These are phyloP conservation scores for Amblyornis subalaris DNA, from an alignment of 2,113 vertebrate species.

Conservation along the genomic window DNA sequence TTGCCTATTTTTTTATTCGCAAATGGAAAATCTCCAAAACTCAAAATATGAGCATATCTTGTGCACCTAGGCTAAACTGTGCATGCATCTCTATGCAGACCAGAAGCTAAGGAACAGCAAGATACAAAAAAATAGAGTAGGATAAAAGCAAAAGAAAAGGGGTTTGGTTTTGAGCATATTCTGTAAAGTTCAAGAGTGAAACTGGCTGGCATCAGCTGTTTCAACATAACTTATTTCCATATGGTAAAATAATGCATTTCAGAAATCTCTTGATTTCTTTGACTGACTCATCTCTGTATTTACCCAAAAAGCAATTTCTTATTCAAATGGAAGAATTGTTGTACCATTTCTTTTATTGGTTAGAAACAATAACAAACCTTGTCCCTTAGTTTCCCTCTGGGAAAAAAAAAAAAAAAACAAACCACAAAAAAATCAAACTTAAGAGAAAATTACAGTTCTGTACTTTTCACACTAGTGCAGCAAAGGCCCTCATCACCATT, in stretches of 20 bases:
- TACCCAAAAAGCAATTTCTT: background rate
- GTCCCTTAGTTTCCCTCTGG: background rate
- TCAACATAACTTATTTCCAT: background rate
- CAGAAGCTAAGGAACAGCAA: background rate
- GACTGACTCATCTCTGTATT: background rate
- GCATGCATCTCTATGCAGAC: background rate
- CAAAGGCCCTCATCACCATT: background rate
- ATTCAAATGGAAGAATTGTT: background rate
- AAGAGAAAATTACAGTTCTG: background rate
- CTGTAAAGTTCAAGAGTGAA: background rate
- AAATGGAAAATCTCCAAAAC: background rate
- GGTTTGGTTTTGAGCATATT: background rate
- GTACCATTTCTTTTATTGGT: background rate
- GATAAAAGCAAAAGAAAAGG: background rate
- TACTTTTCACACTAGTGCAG: background rate
- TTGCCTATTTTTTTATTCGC: background rate
- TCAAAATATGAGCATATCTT: background rate
- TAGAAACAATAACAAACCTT: background rate
- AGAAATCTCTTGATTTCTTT: background rate
- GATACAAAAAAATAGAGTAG: background rate
- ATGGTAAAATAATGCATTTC: background rate
- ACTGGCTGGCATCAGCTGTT: background rate
- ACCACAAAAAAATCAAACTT: background rate
- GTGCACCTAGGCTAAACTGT: background rate
- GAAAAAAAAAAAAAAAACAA: fast-evolving